phyloP scores from a whole-genome alignment of 2,888 invertebrate species.

The Torymus texanus region DNA sequence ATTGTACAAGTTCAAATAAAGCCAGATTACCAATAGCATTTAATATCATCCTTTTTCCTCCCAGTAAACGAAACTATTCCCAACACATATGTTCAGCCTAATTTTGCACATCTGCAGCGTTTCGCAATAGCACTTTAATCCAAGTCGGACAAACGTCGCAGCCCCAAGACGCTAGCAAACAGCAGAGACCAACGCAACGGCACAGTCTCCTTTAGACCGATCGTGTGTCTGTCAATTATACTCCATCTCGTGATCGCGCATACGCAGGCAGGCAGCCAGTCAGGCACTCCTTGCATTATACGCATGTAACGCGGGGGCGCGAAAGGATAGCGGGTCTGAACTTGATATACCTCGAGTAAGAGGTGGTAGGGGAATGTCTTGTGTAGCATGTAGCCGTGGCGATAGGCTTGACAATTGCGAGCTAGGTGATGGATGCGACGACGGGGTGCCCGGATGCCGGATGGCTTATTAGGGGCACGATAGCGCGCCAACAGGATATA shows the following conservation, averaged over 20 bases:
- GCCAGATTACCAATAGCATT: no score
- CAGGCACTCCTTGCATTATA: not conserved
- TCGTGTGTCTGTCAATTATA: constrained; percentile 47
- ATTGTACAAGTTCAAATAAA: no score
- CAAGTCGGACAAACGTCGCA: no score
- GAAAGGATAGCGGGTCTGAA: constrained; percentile 24
- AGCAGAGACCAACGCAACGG: not conserved
- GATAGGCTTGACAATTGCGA: constrained; percentile 42
- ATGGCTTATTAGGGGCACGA: no score
- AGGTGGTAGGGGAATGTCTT: not conserved
- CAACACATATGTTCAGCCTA: not conserved
- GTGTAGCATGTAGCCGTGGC: constrained; percentile 7
- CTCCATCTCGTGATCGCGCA: not conserved
- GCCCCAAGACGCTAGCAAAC: not conserved
- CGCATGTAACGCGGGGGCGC: not conserved
- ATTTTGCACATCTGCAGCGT: not conserved
- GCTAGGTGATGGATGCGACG: constrained; percentile 1
- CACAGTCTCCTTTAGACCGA: constrained; percentile 3
- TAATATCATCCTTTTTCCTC: no score
- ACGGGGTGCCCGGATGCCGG: no score
- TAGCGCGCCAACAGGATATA: no score
- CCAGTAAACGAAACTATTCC: no score
- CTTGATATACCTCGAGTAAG: constrained; percentile 22
- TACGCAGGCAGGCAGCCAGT: not conserved
- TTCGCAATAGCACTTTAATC: no score